A percentile compares a stretch with the other conserved stretches of the same genome.
These are phyloP conservation scores for Takifugu bimaculatus DNA, from an alignment of 2,113 vertebrate genomes.

Conservation along the genomic window DNA sequence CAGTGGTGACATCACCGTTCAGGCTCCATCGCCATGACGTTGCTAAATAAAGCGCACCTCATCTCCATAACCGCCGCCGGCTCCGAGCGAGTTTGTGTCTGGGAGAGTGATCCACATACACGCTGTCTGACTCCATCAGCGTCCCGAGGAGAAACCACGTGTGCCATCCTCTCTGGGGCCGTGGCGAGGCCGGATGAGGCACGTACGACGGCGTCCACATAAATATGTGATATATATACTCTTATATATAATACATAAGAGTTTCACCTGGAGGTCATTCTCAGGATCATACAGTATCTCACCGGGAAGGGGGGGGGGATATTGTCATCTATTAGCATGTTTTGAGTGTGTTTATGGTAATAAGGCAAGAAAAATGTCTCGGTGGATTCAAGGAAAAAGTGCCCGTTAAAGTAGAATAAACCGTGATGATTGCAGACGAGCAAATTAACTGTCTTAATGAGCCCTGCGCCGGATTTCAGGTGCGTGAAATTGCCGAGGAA, in stretches of 20 bases:
- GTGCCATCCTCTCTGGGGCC: slow-evolving; percentile 14
- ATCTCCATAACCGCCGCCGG: slow-evolving; percentile 55
- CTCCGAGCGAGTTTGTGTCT: slow-evolving; percentile 33
- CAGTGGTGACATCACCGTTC: slow-evolving; percentile 33
- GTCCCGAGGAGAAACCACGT: slow-evolving; percentile 35
- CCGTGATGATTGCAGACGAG: too few species aligned
- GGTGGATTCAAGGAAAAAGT: not conserved
- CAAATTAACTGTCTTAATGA: too few species aligned
- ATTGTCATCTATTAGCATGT: too few species aligned
- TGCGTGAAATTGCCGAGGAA: too few species aligned
- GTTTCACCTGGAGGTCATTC: too few species aligned
- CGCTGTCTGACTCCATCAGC: slow-evolving; percentile 54
- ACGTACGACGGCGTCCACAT: too few species aligned
- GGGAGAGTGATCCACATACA: slow-evolving; percentile 35
- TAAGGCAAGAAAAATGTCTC: not conserved
- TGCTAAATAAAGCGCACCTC: slow-evolving; percentile 54
- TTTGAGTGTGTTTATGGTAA: not conserved
- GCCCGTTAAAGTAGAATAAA: too few species aligned
- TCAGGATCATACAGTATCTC: too few species aligned
- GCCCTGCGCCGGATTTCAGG: too few species aligned
- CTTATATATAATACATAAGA: too few species aligned
- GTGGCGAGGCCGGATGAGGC: slow-evolving; percentile 25
- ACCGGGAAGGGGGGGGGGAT: too few species aligned
- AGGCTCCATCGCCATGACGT: slow-evolving; percentile 17
- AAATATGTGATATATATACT: too few species aligned